A percentile compares a stretch with the other conserved stretches of the same genome.
phyloP scores from a whole-genome alignment of 2,113 vertebrate species.

The Riparia riparia region DNA sequence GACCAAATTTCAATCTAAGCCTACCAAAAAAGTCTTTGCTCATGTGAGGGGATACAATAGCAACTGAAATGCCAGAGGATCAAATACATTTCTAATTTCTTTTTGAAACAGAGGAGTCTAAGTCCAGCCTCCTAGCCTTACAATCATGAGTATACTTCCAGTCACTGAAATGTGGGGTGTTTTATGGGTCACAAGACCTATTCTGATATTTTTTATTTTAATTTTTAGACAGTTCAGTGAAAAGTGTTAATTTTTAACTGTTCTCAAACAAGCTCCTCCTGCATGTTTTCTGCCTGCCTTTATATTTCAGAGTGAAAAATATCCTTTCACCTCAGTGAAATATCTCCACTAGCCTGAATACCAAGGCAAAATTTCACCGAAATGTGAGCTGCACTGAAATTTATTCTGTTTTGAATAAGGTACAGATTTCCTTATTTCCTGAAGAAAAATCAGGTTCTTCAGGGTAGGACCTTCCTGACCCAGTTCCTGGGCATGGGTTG shows the following conservation, averaged over 20 bases:
- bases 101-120: constrained; percentile 12
- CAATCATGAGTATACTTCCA: background rate
- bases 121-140: background rate
- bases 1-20: accelerated
- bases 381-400: background rate
- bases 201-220: background rate
- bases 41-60: background rate
- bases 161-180: background rate
- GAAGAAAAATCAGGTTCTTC: background rate
- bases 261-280: background rate
- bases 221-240: background rate
- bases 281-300: background rate
- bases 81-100: constrained; percentile 10
- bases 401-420: background rate
- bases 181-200: background rate
- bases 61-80: background rate
- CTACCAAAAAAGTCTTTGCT: background rate
- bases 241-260: background rate
- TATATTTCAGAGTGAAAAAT: background rate
- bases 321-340: background rate
- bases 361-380: background rate
- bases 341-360: background rate
- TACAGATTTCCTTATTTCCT: background rate
- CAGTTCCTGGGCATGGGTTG: background rate
- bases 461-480: background rate